Percentiles rank a stretch among this genome's conserved stretches.
phyloP scores from a whole-genome alignment of 2,888 invertebrate genomes.

The Idaea dimidiata region DNA sequence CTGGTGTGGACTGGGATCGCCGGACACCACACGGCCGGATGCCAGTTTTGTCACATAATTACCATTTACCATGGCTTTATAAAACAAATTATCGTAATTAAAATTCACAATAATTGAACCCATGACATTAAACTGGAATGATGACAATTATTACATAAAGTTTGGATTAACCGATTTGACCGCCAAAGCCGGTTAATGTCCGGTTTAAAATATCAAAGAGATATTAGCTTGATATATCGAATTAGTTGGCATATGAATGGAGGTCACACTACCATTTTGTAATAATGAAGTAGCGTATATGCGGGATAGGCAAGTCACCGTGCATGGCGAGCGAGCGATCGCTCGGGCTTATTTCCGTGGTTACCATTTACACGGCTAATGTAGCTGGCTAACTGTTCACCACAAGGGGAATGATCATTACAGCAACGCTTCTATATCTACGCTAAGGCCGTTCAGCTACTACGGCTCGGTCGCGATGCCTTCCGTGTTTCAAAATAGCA shows the following conservation, averaged over 20 bases:
- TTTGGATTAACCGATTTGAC: slow-evolving; percentile 4
- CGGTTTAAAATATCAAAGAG: slow-evolving; percentile 20
- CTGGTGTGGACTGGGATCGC: not conserved
- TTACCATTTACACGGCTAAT: slow-evolving; percentile 54
- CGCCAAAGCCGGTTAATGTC: slow-evolving; percentile 26
- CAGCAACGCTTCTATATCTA: not conserved
- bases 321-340: slow-evolving; percentile 23
- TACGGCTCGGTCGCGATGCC: slow-evolving; percentile 62
- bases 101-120: not conserved
- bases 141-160: slow-evolving; percentile 2
- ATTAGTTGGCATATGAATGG: slow-evolving; percentile 29
- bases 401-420: slow-evolving; percentile 48
- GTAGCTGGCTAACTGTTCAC: slow-evolving; percentile 62
- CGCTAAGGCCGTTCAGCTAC: slow-evolving; percentile 46
- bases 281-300: slow-evolving; percentile 12
- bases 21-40: not conserved
- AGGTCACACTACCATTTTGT: slow-evolving; percentile 41
- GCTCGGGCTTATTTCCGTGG: slow-evolving; percentile 37
- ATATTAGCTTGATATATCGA: slow-evolving; percentile 19
- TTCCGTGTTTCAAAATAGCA: slow-evolving; percentile 78
- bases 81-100: too few species aligned
- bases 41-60: not conserved
- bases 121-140: not conserved
- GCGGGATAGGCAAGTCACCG: slow-evolving; percentile 26
- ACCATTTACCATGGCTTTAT: not conserved